Evolutionary conservation across 2,888 invertebrate genomes (phyloP).

Genomic region (Acanthacorydalis orientalis): DNA sequence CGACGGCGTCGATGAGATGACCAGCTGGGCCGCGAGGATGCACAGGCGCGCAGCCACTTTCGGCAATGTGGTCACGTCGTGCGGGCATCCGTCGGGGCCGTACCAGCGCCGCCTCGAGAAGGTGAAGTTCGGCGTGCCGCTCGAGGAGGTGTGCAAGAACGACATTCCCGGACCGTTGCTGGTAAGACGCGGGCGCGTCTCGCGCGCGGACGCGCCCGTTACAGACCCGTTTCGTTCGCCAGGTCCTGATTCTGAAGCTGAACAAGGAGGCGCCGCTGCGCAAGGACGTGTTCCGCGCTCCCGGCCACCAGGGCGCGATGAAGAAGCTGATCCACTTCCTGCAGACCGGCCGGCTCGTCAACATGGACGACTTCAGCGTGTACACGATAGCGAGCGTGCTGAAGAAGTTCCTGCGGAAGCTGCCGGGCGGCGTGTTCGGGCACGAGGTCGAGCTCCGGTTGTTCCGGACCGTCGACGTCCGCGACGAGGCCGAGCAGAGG

Average conservation of each 20-base stretch:
- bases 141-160: conserved; percentile 88
- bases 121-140: conserved; percentile 85
- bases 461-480: conserved; percentile 73
- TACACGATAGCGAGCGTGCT: conserved; percentile 97
- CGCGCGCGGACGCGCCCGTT: conserved; percentile 93
- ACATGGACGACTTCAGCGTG: conserved; percentile 89
- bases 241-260: conserved; percentile 80
- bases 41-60: conserved; percentile 80
- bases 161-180: conserved; percentile 86
- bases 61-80: conserved; percentile 80
- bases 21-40: conserved; percentile 85
- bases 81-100: conserved; percentile 70
- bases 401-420: conserved; percentile 92
- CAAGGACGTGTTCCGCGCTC: conserved; percentile 88
- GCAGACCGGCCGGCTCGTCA: conserved; percentile 75
- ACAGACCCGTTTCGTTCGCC: conserved; percentile 64
- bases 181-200: conserved; percentile 56
- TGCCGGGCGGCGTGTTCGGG: conserved; percentile 94
- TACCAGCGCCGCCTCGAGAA: conserved; percentile 76
- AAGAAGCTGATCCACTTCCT: conserved; percentile 83
- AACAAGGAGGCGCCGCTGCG: conserved; percentile 89
- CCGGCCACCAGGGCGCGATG: conserved; percentile 89
- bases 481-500: conserved; percentile 68
- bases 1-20: conserved; percentile 38
- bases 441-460: conserved; percentile 77